Evolutionary conservation across 2,797 vertebrate species (phyloP), one percentile per base, ranked within the genome.

Genomic region (Rhinella marina): DNA sequence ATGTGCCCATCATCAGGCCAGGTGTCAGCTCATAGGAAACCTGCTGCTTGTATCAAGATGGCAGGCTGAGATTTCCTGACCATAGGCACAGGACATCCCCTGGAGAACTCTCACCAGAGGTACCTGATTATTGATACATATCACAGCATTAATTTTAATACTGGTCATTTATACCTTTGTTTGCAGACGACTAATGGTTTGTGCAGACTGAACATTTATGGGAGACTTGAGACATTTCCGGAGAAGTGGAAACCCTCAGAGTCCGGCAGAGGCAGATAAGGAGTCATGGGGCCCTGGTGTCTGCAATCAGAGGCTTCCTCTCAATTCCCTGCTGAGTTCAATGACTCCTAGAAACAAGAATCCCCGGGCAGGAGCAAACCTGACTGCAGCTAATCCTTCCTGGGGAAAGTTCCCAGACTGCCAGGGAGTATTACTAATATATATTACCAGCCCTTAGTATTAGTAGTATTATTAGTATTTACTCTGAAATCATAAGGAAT

Each of bases 1-100:
- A 86, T 89, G 80, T 86, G 21, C 61, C 56, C 29, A 86, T 82
- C 87, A 84, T 27, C 78, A 89, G 48, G 19, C 48, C 87, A 88
- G 87, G 84, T 88, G 82, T 62, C 9, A 17, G 21, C 7, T 68
- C 61, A 64, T 73, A 57, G 76, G 54, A 66, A 72, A 12, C 25
- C 21, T 52, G 82, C 48, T 52, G 78, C 73, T 52, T 83, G 52
- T 29, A 72, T 41, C 70, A 16, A 86, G 29, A 19, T 54, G 1
- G 1, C 7, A 8, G 52, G 7, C 41, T 23, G 25, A 85, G 10
- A 7, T 76, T 32, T 73, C 83, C 83, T 64, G 68, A 48, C 13
- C 66, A 70, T 6, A 14, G 5, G 7, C 66, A 32, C 66, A 32
- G 66, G 61, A 56, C 14, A 56, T 56, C 54, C 54, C 54, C 54